These are phyloP conservation scores for Musca vetustissima DNA, from an alignment of 1,140 invertebrate genomes.

Conservation along the genomic window DNA sequence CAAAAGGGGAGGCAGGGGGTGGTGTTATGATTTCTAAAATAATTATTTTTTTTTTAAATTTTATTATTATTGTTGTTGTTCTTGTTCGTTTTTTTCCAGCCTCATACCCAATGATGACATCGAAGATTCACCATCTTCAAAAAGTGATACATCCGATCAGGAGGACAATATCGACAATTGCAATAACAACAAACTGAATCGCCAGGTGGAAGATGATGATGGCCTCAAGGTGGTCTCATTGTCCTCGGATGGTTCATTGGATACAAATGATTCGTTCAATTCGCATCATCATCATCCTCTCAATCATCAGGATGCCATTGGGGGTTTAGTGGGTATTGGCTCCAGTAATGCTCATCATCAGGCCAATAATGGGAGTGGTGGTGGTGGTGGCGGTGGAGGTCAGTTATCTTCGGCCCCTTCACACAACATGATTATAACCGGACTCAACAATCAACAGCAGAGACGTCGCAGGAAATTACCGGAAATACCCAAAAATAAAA, in stretches of 20 bases:
- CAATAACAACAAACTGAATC: constrained; percentile 41
- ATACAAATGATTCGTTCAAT: constrained; percentile 51
- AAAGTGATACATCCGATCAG: constrained; percentile 63
- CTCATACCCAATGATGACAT: constrained; percentile 53
- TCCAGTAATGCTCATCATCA: constrained; percentile 23
- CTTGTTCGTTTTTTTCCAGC: constrained; percentile 26
- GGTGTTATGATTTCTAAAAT: not conserved
- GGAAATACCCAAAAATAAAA: constrained; percentile 84
- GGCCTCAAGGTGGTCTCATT: constrained; percentile 48
- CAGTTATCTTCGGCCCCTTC: constrained; percentile 36
- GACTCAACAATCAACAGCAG: constrained; percentile 51
- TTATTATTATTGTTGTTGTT: not conserved
- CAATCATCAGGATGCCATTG: constrained; percentile 52
- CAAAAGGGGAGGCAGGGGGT: not conserved
- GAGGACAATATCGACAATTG: constrained; percentile 39
- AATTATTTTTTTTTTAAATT: not conserved
- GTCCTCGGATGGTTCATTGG: constrained; percentile 44
- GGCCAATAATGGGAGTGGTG: constrained; percentile 16
- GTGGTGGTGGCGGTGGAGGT: constrained; percentile 11
- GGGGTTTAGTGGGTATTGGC: constrained; percentile 43
- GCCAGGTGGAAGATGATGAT: constrained; percentile 56
- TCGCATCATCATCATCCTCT: constrained; percentile 51
- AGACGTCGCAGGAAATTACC: constrained; percentile 77
- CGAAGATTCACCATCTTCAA: constrained; percentile 76
- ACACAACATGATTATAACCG: constrained; percentile 36